Conservation (phyloP, 92 coral and sea anemone genomes). For the Porites divaricata region DNA sequence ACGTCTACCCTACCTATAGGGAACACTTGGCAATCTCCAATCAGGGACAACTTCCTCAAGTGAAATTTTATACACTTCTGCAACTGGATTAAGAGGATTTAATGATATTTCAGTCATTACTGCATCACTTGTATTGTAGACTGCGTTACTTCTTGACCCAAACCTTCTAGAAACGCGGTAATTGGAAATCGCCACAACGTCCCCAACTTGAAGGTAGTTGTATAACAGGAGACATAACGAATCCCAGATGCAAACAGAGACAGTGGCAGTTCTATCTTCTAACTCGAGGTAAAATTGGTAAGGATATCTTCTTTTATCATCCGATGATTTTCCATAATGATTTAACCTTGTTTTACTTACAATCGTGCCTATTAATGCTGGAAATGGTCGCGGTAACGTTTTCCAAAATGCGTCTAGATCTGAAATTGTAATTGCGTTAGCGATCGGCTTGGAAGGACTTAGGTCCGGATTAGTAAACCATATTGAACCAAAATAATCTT, state of each 20-base stretch:
- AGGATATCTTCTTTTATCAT: constrained; percentile 56
- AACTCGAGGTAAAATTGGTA: constrained; percentile 53
- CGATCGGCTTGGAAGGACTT: constrained; percentile 23
- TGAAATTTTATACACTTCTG: constrained; percentile 53
- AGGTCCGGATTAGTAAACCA: constrained; percentile 49
- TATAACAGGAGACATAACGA: constrained; percentile 48
- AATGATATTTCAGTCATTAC: constrained; percentile 60
- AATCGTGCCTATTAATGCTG: constrained; percentile 66
- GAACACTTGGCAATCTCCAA: constrained; percentile 54
- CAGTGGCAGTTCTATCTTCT: constrained; percentile 56
- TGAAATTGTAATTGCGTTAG: constrained; percentile 35
- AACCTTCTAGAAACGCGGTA: constrained; percentile 61
- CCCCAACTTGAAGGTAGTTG: constrained; percentile 63
- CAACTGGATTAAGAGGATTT: constrained; percentile 52
- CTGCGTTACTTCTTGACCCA: constrained; percentile 51
- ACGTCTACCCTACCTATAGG: constrained; percentile 50
- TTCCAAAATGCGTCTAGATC: constrained; percentile 63
- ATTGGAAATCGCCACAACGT: constrained; percentile 42
- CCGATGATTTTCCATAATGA: constrained; percentile 66
- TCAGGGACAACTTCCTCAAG: constrained; percentile 37
- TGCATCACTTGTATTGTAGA: constrained; percentile 50
- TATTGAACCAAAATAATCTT: constrained; percentile 55
- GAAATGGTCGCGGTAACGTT: constrained; percentile 51
- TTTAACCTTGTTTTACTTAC: constrained; percentile 66
- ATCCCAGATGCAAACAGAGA: constrained; percentile 59